Conservation (phyloP, 2,113 vertebrate species). For the Rhinichthys klamathensis region DNA sequence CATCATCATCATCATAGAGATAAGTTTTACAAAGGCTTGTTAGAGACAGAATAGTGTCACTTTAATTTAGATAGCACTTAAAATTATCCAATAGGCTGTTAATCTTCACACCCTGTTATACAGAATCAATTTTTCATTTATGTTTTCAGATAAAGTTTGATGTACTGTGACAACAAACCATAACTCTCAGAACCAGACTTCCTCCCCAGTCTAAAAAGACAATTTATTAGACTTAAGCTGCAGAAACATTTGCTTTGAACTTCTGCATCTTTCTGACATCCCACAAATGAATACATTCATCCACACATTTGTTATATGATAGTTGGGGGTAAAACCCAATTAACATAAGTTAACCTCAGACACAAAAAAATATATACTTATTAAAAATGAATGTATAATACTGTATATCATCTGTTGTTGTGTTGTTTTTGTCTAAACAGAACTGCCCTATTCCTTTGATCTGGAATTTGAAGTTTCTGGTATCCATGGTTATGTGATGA, state of each 20-base stretch:
- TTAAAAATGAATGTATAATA: no score
- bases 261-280: neutral
- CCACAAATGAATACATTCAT: neutral
- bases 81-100: neutral
- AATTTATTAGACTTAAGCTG: neutral
- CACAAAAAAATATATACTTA: no score
- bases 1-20: neutral
- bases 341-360: neutral
- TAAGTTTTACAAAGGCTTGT: neutral
- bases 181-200: neutral
- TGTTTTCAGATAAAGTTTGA: neutral
- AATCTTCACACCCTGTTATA: neutral
- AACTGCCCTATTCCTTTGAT: slow-evolving; percentile 93
- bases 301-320: neutral
- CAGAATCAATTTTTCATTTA: neutral
- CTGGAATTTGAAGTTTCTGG: slow-evolving; percentile 97
- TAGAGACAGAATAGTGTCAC: neutral
- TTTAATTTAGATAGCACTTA: neutral
- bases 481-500: slow-evolving; percentile 91
- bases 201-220: neutral
- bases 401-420: neutral
- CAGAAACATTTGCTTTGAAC: neutral
- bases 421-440: slow-evolving; percentile 70
- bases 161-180: neutral
- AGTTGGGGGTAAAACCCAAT: neutral